phyloP scores from a whole-genome alignment of 2,113 vertebrate species.

The Oreotrochilus melanogaster region DNA sequence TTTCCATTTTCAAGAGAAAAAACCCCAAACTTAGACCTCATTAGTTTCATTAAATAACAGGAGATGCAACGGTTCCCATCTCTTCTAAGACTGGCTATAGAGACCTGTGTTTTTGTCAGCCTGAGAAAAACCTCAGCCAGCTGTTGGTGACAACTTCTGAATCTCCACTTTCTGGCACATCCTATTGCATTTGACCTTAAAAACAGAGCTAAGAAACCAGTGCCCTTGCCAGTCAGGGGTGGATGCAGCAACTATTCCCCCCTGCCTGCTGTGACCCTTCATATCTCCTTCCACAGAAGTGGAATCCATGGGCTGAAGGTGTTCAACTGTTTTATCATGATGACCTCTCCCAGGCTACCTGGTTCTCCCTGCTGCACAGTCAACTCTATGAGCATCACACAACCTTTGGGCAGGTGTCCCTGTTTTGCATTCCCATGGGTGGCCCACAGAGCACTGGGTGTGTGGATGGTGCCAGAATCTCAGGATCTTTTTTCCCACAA shows the following conservation, averaged over 20 bases:
- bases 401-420: background rate
- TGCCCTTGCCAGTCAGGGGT: background rate
- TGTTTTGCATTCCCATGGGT: background rate
- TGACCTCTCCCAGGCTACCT: background rate
- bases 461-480: background rate
- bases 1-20: constrained; percentile 17
- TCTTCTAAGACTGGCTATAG: background rate
- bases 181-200: background rate
- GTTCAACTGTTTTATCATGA: background rate
- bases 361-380: background rate
- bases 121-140: background rate
- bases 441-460: background rate
- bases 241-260: background rate
- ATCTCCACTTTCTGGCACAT: background rate
- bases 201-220: background rate
- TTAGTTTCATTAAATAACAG: constrained; percentile 21
- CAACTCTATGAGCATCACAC: background rate
- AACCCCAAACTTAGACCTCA: background rate
- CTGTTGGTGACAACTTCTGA: background rate
- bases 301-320: background rate
- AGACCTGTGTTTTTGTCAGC: background rate
- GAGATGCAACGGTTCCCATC: background rate
- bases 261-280: background rate
- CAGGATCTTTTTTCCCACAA: background rate
- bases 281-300: background rate